Evolutionary conservation across 1,140 invertebrate genomes (phyloP), one percentile per base, ranked within the genome.

Genomic region (Cotesia glomerata): DNA sequence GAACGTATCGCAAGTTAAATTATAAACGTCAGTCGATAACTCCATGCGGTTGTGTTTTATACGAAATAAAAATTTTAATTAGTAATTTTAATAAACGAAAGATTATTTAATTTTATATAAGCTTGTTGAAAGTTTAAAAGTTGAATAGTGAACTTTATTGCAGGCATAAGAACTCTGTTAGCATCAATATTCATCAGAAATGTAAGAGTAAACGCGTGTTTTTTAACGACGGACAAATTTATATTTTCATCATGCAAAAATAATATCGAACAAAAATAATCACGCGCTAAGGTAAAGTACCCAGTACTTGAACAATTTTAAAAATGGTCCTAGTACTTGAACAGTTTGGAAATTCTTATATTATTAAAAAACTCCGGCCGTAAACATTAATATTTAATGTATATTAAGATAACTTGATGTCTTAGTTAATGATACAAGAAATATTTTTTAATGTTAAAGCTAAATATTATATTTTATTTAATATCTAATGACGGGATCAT

Each of bases 91-190:
- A 26, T 26, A 26, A 26, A 26, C 1, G 3, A 26, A 49, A 62
- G 3, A 62, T 11, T 18, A 7, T 3, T 11, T 26, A 9, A 11
- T 26, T 32, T 26, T 62, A 5, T 26, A 18, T 5, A 62, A 26
- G 5, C 5, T 11, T 32, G n/a, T 32, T 62, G 26, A 32, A 14
- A 62, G 34, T 7, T 34, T 56, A 56, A 0, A 11, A 26, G 34
- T 9, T 18, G 34, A 35, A 13, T 35, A 35, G 16, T 18, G 5
- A 63, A 61, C 74, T 69, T 59, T 70, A 73, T 81, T 82, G 84
- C 84, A 86, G 82, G 84, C 80, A 78, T 82, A 81, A 79, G 80
- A 82, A 85, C 82, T 80, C 84, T 80, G 82, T 77, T 45, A 59
- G 72, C 66, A 74, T 58, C 34, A 75, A 72, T 69, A 32, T 61